Percentiles rank a stretch among this genome's conserved stretches.
Conservation (phyloP, 2,888 invertebrate species). For the Magallana nippona region DNA sequence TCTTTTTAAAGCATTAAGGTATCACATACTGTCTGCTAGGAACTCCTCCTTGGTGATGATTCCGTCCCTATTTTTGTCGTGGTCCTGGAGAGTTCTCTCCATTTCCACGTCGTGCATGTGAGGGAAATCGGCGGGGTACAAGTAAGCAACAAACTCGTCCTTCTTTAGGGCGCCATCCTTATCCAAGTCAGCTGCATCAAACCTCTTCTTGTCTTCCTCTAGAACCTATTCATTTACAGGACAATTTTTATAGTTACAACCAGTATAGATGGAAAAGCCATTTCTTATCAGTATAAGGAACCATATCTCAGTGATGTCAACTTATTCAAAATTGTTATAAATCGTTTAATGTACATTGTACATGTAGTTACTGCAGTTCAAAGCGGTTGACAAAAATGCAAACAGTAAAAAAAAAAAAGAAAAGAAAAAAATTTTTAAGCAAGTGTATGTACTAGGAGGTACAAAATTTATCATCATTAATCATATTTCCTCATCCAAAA, state of each 20-base stretch:
- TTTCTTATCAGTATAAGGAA: too few species aligned
- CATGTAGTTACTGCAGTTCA: too few species aligned
- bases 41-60: conserved; percentile 91
- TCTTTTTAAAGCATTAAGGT: too few species aligned
- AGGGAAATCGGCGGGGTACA: conserved; percentile 95
- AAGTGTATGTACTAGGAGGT: too few species aligned
- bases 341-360: too few species aligned
- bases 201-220: conserved; percentile 91
- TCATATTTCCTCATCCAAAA: too few species aligned
- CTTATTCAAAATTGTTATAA: too few species aligned
- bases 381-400: too few species aligned
- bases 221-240: conserved; percentile 77
- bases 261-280: neutral
- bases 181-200: conserved; percentile 91
- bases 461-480: too few species aligned
- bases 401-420: too few species aligned
- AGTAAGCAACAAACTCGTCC: conserved; percentile 92
- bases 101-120: conserved; percentile 85
- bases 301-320: too few species aligned
- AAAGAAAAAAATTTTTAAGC: too few species aligned
- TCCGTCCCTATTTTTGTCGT: conserved; percentile 92
- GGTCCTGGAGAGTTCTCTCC: conserved; percentile 86
- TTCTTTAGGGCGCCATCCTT: conserved; percentile 88
- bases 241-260: neutral
- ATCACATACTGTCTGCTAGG: conserved; percentile 17